Conservation (phyloP, 2,888 invertebrate genomes). For the Dicyrtomina minuta region DNA sequence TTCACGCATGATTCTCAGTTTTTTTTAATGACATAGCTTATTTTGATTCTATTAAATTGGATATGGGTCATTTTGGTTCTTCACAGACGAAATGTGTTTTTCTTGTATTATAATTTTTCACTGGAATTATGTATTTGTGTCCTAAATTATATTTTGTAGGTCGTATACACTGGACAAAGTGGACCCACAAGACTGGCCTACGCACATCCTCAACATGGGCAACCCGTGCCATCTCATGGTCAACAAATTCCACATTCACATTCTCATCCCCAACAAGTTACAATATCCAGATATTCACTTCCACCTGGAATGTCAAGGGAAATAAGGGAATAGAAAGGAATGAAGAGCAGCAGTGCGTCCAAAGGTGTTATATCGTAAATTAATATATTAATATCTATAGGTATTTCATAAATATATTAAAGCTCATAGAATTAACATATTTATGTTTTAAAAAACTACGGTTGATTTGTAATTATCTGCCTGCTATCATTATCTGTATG, state of each 20-base stretch:
- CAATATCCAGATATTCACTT: slow-evolving; percentile 39
- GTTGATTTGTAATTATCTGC: neutral
- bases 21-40: too few relatives aligned
- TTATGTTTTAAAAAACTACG: neutral
- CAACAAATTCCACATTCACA: slow-evolving; percentile 35
- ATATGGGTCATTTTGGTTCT: too few relatives aligned
- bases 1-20: too few relatives aligned
- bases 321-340: slow-evolving; percentile 3
- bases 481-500: too few relatives aligned
- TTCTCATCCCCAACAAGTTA: slow-evolving; percentile 37
- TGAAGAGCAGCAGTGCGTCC: too few relatives aligned
- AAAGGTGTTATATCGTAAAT: too few relatives aligned
- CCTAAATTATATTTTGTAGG: slow-evolving; percentile 28
- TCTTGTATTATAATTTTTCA: neutral
- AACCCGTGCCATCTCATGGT: slow-evolving; percentile 26
- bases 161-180: slow-evolving; percentile 38
- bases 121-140: neutral
- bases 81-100: too few relatives aligned
- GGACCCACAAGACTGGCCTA: slow-evolving; percentile 41
- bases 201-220: slow-evolving; percentile 38
- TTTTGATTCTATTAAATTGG: too few relatives aligned
- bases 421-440: neutral
- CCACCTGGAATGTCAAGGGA: slow-evolving; percentile 48
- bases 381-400: too few relatives aligned
- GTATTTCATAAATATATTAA: too few relatives aligned